Percentiles rank a stretch among this genome's conserved stretches.
Conservation (phyloP, 1,140 invertebrate species). For the Hydropsyche tenuis region DNA sequence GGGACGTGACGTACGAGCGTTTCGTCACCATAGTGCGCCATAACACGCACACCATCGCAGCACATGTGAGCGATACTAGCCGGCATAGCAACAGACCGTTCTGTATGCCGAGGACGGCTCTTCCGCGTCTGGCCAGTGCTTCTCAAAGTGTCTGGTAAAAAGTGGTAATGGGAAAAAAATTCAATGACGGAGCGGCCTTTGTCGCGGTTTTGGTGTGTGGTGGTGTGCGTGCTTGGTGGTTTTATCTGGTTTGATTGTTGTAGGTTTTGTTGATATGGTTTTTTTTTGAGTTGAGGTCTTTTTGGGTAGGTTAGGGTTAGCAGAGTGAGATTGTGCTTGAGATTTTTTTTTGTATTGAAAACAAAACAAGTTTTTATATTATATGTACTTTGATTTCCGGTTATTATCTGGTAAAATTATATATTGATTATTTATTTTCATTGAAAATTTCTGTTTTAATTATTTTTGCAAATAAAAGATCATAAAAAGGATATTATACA, state of each 20-base stretch:
- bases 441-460: not conserved
- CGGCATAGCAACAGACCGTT: slow-evolving; percentile 27
- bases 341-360: not conserved
- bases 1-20: not conserved
- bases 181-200: too few relatives aligned
- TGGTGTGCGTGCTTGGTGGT: too few relatives aligned
- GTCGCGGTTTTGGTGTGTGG: too few relatives aligned
- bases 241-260: too few relatives aligned
- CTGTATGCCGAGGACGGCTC: not conserved
- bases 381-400: not conserved
- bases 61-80: too few relatives aligned
- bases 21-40: slow-evolving; percentile 23
- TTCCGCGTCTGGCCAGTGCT: not conserved
- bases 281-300: too few relatives aligned
- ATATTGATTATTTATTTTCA: not conserved
- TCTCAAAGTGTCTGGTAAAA: not conserved
- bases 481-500: too few relatives aligned
- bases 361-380: not conserved
- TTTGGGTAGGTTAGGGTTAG: too few relatives aligned
- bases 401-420: not conserved
- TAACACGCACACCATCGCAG: slow-evolving; percentile 15
- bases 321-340: too few relatives aligned
- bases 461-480: not conserved
- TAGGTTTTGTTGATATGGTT: too few relatives aligned
- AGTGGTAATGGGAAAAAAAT: too few relatives aligned